A percentile compares a stretch with the other conserved stretches of the same genome.
phyloP scores from a whole-genome alignment of 2,797 vertebrate species.

The Craterocephalus amniculus region DNA sequence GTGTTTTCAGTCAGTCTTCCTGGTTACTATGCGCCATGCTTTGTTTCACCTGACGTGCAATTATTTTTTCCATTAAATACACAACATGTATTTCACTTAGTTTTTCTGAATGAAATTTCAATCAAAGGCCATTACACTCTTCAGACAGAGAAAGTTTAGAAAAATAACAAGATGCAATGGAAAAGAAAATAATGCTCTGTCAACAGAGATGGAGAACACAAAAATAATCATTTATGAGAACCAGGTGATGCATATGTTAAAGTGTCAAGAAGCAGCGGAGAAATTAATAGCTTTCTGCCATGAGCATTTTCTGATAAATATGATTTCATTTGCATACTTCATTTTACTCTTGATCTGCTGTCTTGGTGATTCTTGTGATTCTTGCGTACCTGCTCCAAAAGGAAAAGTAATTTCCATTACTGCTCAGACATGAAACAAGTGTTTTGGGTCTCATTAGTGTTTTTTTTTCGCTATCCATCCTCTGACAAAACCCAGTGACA shows the following conservation, averaged over 20 bases:
- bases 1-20: slow-evolving; percentile 84
- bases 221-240: slow-evolving; percentile 84
- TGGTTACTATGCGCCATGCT: slow-evolving; percentile 86
- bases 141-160: slow-evolving; percentile 85
- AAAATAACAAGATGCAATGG: slow-evolving; percentile 85
- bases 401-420: slow-evolving; percentile 76
- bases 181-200: slow-evolving; percentile 86
- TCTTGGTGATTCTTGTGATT: slow-evolving; percentile 75
- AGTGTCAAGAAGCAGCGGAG: slow-evolving; percentile 82
- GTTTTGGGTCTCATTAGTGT: slow-evolving; percentile 73
- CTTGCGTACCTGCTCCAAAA: slow-evolving; percentile 62
- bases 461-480: slow-evolving; percentile 48
- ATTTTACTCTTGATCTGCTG: slow-evolving; percentile 84
- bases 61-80: slow-evolving; percentile 91
- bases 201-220: slow-evolving; percentile 83
- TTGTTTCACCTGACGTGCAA: slow-evolving; percentile 89
- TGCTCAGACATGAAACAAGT: slow-evolving; percentile 78
- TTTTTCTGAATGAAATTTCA: slow-evolving; percentile 86
- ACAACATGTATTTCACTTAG: slow-evolving; percentile 87
- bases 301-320: slow-evolving; percentile 86
- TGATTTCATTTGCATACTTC: slow-evolving; percentile 87
- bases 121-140: slow-evolving; percentile 85
- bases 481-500: slow-evolving; percentile 45
- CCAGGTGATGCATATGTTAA: slow-evolving; percentile 87
- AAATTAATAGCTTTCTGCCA: slow-evolving; percentile 89